A percentile compares a stretch with the other conserved stretches of the same genome.
phyloP scores from a whole-genome alignment of 2,797 vertebrate genomes.

The Platalea minor region DNA sequence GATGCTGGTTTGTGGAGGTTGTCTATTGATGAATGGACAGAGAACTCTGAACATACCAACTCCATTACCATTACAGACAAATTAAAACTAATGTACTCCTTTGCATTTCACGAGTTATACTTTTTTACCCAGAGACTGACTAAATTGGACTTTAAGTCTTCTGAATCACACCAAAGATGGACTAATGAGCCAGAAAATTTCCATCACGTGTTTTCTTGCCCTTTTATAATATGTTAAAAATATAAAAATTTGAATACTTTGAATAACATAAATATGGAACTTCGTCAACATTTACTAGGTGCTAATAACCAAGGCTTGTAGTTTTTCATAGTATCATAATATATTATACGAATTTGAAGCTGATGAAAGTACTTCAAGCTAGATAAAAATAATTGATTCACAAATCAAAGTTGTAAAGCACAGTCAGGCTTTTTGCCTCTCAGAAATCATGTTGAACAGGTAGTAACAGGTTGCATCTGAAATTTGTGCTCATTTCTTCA shows the following conservation, averaged over 20 bases:
- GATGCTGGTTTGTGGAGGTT: neutral
- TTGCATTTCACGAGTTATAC: neutral
- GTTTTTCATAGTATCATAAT: neutral
- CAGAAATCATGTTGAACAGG: neutral
- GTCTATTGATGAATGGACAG: constrained; percentile 7
- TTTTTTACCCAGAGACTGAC: neutral
- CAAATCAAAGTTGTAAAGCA: constrained; percentile 7
- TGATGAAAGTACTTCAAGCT: neutral
- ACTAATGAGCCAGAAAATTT: neutral
- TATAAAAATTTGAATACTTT: neutral
- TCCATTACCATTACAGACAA: neutral
- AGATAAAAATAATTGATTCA: constrained; percentile 27
- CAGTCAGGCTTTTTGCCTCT: neutral
- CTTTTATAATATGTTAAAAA: neutral
- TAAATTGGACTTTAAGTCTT: neutral
- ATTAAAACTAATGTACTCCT: constrained; percentile 39
- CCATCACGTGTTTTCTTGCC: neutral
- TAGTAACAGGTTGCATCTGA: neutral
- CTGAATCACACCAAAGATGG: neutral
- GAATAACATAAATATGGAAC: neutral
- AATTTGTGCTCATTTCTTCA: constrained; percentile 8
- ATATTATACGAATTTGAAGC: neutral
- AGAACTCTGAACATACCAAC: neutral
- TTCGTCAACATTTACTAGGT: neutral
- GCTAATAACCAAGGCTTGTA: neutral